phyloP scores from a whole-genome alignment of 1,140 invertebrate species.

The Caenorhabditis tropicalis region DNA sequence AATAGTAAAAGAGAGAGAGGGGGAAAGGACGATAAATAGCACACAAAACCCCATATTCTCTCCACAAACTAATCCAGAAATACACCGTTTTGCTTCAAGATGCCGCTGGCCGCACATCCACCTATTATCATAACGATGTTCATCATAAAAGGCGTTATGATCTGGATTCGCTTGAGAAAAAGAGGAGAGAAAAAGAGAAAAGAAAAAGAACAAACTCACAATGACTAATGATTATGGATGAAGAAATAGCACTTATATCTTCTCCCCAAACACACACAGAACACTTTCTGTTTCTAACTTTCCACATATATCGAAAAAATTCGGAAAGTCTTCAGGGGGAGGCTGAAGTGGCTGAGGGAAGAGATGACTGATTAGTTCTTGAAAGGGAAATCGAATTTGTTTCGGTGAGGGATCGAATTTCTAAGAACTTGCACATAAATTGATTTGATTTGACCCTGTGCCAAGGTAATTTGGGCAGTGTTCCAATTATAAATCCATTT shows the following conservation, averaged over 20 bases:
- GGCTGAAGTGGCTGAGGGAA: background rate
- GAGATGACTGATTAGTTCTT: constrained; percentile 35
- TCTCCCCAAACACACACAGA: background rate
- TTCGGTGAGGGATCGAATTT: background rate
- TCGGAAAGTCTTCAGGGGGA: background rate
- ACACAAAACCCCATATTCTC: background rate
- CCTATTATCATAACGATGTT: constrained; percentile 45
- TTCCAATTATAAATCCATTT: constrained; percentile 29
- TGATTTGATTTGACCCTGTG: constrained; percentile 13
- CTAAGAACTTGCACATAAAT: background rate
- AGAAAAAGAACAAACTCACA: constrained; percentile 36
- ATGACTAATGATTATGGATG: constrained; percentile 20
- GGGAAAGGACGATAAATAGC: background rate
- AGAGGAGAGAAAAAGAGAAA: constrained; percentile 23
- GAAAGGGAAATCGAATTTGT: background rate
- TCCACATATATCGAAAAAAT: constrained; percentile 39
- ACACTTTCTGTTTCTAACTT: constrained; percentile 11
- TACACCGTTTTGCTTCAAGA: background rate
- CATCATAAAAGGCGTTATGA: constrained; percentile 43
- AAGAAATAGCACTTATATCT: constrained; percentile 1
- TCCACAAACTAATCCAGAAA: background rate
- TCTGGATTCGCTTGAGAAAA: constrained; percentile 39
- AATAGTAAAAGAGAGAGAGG: background rate
- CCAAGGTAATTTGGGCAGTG: constrained; percentile 28
- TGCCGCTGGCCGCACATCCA: constrained; percentile 24